Evolutionary conservation across 2,888 invertebrate species (phyloP).

Genomic region (Scrobipalpa costella): DNA sequence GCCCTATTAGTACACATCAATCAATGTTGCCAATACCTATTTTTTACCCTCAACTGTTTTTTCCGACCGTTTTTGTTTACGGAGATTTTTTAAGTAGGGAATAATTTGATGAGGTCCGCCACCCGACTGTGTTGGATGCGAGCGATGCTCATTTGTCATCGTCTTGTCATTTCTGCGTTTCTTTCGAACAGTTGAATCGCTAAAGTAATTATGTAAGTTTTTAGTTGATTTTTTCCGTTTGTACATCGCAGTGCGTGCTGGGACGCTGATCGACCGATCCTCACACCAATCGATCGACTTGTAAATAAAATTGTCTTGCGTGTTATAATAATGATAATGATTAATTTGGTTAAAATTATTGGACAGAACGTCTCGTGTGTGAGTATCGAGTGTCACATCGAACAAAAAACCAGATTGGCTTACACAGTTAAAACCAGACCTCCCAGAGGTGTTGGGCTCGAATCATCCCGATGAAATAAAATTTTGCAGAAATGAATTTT

Average conservation of each 20-base stretch:
- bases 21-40: conserved; percentile 82
- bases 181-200: conserved; percentile 77
- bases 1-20: conserved; percentile 81
- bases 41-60: conserved; percentile 75
- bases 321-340: conserved; percentile 34
- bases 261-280: conserved; percentile 47
- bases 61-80: conserved; percentile 78
- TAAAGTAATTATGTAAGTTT: conserved; percentile 78
- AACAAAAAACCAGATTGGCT: conserved; percentile 18
- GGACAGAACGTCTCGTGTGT: conserved; percentile 30
- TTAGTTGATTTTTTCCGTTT: conserved; percentile 68
- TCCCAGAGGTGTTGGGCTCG: conserved; percentile 3
- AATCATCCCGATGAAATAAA: neutral
- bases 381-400: conserved; percentile 17
- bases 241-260: conserved; percentile 43
- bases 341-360: conserved; percentile 33
- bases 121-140: conserved; percentile 77
- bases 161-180: conserved; percentile 81
- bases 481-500: conserved; percentile 12
- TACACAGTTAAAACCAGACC: neutral
- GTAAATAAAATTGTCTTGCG: conserved; percentile 36
- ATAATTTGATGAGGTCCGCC: conserved; percentile 81
- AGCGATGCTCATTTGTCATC: conserved; percentile 79
- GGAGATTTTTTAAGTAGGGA: conserved; percentile 80
- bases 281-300: conserved; percentile 37